Evolutionary conservation across 2,113 vertebrate species (phyloP), one percentile per base, ranked within the genome.

Genomic region (Hippoglossus stenolepis): DNA sequence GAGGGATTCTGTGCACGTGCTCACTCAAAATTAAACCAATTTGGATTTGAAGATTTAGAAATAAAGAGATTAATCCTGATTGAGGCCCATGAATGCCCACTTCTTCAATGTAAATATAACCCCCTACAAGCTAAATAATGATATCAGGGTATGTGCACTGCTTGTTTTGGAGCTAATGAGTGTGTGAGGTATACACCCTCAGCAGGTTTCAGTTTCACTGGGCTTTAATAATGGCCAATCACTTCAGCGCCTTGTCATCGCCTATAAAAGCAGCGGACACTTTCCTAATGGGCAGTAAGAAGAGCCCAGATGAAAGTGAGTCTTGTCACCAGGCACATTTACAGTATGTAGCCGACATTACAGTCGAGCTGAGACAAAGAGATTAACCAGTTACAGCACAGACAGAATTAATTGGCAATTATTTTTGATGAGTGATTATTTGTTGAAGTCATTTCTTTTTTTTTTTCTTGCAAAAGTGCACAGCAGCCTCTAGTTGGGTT

Each of bases 161-260:
- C 14, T 3, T 54, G 51, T n/a, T 54, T n/a, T n/a, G 51, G 51
- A 54, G 51, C 51, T 14, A 24, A 49, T 65, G 12, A 5, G 40
- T 17, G 35, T 40, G 13, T 21, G 45, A 67, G 43, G 35, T 53
- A 47, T 6, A 38, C 2, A 14, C 18, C 31, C 31, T 49, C 66
- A 71, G 62, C 63, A 79, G 59, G 60, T 56, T 51, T 63, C 45
- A 17, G 20, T 43, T 45, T 79, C 38, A 47, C 65, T 35, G 45
- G 21, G 28, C 17, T 81, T 72, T 84, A 69, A 67, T 79, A 82
- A 73, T 54, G 65, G 26, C 45, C 45, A 40, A 43, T 79, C 69
- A 35, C 56, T 79, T 65, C 49, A 73, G 74, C 67, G 66, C 11
- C 56, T 72, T 72, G 60, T 73, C 74, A 73, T 59, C 14, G 3